Evolutionary conservation across 1,140 invertebrate species (phyloP).

Genomic region (Artemia franciscana): DNA sequence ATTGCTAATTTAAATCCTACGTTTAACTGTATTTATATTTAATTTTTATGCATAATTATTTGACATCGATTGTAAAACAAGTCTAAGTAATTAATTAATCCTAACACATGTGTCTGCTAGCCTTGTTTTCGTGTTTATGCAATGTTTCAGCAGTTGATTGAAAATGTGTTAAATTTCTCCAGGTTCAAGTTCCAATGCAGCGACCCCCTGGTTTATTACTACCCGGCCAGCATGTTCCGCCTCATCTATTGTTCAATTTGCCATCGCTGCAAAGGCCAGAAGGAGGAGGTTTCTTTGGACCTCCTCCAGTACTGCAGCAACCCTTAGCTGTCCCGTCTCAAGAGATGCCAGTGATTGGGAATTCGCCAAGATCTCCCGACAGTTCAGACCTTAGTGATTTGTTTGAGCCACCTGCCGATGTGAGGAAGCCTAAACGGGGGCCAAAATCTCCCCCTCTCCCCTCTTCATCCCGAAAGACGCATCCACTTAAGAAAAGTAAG

Average conservation of each 20-base stretch:
- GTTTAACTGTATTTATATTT: too few species aligned
- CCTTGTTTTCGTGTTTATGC: too few species aligned
- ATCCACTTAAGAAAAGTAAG: conserved; percentile 2
- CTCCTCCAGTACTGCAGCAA: background rate
- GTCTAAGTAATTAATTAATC: too few species aligned
- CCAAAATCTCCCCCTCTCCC: conserved; percentile 22
- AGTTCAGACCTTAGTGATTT: conserved; percentile 59
- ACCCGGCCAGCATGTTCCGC: background rate
- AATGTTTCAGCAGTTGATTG: too few species aligned
- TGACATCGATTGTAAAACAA: too few species aligned
- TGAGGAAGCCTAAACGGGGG: conserved; percentile 15
- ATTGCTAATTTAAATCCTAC: too few species aligned
- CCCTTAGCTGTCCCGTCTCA: background rate
- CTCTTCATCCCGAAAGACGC: conserved; percentile 6
- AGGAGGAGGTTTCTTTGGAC: background rate
- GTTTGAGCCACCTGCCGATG: conserved; percentile 42
- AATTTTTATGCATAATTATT: too few species aligned
- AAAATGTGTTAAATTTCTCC: too few species aligned
- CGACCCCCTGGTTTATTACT: background rate
- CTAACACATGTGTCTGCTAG: too few species aligned
- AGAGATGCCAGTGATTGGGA: conserved; percentile 13
- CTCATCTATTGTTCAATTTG: background rate
- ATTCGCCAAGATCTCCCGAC: conserved; percentile 61
- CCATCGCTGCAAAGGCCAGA: background rate
- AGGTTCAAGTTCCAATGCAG: background rate